Evolutionary conservation across 37 sponge, comb jelly and placozoan genomes (phyloP).

Genomic region (Cladorhizidae sp.): DNA sequence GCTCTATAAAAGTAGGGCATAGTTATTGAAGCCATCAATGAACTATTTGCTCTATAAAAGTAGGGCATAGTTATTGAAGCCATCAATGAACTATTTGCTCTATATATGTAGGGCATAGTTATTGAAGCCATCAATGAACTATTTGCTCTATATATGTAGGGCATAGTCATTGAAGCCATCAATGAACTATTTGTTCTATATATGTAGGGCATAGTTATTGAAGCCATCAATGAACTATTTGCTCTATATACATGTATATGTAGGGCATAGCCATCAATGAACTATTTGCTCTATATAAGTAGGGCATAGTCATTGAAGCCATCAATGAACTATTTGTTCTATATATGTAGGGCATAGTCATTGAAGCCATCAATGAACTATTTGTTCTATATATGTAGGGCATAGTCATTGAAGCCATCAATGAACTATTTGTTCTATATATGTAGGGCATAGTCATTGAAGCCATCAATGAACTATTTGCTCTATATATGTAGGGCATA

Average conservation of each 20-base stretch:
- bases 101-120: neutral
- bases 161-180: constrained; percentile 58
- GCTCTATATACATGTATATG: too few species aligned
- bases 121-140: constrained; percentile 81
- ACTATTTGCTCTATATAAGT: constrained; percentile 51
- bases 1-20: constrained; percentile 5
- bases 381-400: constrained; percentile 39
- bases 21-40: constrained; percentile 72
- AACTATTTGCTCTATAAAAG: constrained; percentile 66
- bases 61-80: constrained; percentile 46
- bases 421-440: constrained; percentile 79
- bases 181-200: constrained; percentile 78
- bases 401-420: constrained; percentile 60
- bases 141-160: constrained; percentile 34
- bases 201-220: constrained; percentile 35
- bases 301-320: constrained; percentile 45
- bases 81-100: constrained; percentile 76
- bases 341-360: constrained; percentile 5
- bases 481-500: neutral
- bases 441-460: constrained; percentile 42
- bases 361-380: constrained; percentile 77
- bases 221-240: constrained; percentile 72
- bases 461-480: constrained; percentile 73
- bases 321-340: constrained; percentile 79
- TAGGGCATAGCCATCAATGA: constrained; percentile 53